Conservation (phyloP, 2,888 invertebrate genomes). For the Lithophane semibrunnea region DNA sequence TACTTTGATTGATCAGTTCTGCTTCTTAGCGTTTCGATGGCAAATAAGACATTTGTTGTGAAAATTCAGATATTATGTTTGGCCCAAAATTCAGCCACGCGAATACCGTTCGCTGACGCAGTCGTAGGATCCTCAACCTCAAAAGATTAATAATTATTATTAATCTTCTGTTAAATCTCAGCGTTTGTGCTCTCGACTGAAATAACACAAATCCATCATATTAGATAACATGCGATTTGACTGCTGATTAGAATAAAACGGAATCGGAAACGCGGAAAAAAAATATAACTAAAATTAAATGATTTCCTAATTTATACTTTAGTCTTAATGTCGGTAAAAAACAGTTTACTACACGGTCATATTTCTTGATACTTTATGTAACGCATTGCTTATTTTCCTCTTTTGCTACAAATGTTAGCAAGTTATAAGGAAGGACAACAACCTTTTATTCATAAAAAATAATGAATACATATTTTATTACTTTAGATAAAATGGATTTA, state of each 20-base stretch:
- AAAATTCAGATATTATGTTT: no score
- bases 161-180: neutral
- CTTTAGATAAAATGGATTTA: neutral
- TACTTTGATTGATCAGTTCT: no score
- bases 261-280: neutral
- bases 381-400: conserved; percentile 33
- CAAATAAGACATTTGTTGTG: no score
- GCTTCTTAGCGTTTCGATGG: no score
- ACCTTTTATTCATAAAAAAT: conserved; percentile 21
- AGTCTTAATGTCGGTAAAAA: neutral
- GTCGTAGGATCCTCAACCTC: no score
- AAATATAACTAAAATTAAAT: neutral
- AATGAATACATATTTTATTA: conserved; percentile 5
- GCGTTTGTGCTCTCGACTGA: neutral
- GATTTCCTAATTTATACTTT: neutral
- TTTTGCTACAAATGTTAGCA: neutral
- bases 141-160: no score
- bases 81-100: no score
- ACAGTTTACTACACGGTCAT: neutral
- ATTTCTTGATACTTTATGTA: conserved; percentile 2
- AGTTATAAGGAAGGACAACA: conserved; percentile 21
- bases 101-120: no score
- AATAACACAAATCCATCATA: neutral
- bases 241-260: neutral
- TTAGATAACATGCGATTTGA: neutral